A percentile compares a stretch with the other conserved stretches of the same genome.
Conservation (phyloP, 2,797 vertebrate genomes). For the Poeciliopsis paucimaculata region DNA sequence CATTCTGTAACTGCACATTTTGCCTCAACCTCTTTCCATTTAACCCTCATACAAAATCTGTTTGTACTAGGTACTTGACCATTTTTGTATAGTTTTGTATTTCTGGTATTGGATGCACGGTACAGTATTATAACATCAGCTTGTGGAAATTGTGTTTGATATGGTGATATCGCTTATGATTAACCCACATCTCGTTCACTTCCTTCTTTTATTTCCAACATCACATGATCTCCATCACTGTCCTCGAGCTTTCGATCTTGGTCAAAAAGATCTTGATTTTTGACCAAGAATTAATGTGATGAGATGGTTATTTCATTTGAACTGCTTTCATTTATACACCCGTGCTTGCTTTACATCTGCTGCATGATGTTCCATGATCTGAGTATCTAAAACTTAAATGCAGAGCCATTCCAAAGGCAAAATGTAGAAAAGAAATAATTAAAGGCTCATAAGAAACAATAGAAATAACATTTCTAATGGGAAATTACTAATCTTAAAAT, state of each 20-base stretch:
- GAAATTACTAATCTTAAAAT: slow-evolving; percentile 39
- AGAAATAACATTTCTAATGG: slow-evolving; percentile 32
- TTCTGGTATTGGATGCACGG: neutral
- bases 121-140: neutral
- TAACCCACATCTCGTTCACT: neutral
- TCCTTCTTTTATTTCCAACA: neutral
- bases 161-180: neutral
- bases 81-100: neutral
- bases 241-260: neutral
- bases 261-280: neutral
- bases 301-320: neutral
- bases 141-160: neutral
- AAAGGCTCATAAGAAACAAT: slow-evolving; percentile 39
- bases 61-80: neutral
- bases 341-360: neutral
- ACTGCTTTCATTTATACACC: neutral
- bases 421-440: slow-evolving; percentile 11
- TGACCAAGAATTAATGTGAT: neutral
- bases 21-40: neutral
- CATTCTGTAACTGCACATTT: neutral
- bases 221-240: neutral
- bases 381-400: neutral
- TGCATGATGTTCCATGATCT: neutral
- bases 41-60: neutral
- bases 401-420: neutral